A percentile compares a stretch with the other conserved stretches of the same genome.
Evolutionary conservation across 2,113 vertebrate genomes (phyloP).

Genomic region (Apodemus sylvaticus): DNA sequence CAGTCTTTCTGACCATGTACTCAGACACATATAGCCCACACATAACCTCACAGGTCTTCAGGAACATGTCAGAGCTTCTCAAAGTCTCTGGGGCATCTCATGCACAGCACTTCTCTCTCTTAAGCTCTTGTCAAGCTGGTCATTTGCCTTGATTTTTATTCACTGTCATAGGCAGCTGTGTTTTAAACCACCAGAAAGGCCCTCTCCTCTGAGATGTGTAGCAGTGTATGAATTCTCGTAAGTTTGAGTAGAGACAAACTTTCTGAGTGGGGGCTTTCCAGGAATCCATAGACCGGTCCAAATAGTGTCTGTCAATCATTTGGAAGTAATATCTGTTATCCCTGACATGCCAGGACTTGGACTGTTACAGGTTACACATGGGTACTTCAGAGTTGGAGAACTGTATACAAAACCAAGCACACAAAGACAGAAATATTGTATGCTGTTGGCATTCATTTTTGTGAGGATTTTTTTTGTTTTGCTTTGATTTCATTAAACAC

Average conservation of each 20-base stretch:
- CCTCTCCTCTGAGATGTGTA: not conserved
- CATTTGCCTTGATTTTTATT: not conserved
- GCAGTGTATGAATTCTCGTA: not conserved
- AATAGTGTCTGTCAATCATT: not conserved
- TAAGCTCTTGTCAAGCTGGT: not conserved
- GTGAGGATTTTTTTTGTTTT: not conserved
- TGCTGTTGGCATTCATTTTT: not conserved
- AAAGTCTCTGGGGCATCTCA: not conserved
- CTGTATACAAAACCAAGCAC: not conserved
- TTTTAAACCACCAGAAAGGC: constrained; percentile 15
- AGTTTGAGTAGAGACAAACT: not conserved
- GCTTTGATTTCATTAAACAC: not conserved
- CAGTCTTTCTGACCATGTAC: not conserved
- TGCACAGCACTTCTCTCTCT: not conserved
- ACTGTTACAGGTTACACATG: not conserved
- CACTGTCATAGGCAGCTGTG: not conserved
- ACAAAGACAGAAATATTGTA: not conserved
- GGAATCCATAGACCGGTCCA: not conserved
- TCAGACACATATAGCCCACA: not conserved
- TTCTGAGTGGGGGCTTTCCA: not conserved
- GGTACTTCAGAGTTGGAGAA: not conserved
- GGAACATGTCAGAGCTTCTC: not conserved
- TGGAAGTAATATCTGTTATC: not conserved
- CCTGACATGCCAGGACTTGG: not conserved
- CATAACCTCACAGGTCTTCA: not conserved